Conservation (phyloP, 2,113 vertebrate species). For the Ondatra zibethicus region DNA sequence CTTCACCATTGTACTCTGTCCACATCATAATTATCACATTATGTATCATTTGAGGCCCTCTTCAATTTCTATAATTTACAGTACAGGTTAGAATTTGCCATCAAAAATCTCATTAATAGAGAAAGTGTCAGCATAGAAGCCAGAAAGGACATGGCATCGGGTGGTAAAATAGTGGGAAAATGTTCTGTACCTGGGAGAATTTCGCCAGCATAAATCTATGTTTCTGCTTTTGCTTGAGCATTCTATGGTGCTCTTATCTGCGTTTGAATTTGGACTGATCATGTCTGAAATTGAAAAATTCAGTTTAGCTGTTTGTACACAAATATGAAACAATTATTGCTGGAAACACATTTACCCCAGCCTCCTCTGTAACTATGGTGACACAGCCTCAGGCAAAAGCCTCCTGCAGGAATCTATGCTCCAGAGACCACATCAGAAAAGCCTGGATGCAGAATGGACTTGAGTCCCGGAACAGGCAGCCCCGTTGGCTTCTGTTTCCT, state of each 20-base stretch:
- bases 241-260: conserved; percentile 43
- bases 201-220: conserved; percentile 41
- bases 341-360: conserved; percentile 71
- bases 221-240: conserved; percentile 36
- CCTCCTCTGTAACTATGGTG: conserved; percentile 77
- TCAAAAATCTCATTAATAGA: background rate
- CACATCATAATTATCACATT: background rate
- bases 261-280: conserved; percentile 72
- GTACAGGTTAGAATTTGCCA: background rate
- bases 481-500: background rate
- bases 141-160: conserved; percentile 41
- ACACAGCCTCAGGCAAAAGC: conserved; percentile 64
- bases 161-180: background rate
- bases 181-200: conserved; percentile 65
- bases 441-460: fast-evolving
- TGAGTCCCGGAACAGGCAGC: background rate
- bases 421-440: background rate
- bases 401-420: background rate
- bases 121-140: background rate
- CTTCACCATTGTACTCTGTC: background rate
- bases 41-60: background rate
- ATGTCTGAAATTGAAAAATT: conserved; percentile 73
- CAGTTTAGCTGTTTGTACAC: conserved; percentile 79
- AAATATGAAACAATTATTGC: conserved; percentile 78
- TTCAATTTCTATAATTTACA: background rate